phyloP scores from a whole-genome alignment of 1,140 invertebrate genomes.

The Drosophila littoralis region DNA sequence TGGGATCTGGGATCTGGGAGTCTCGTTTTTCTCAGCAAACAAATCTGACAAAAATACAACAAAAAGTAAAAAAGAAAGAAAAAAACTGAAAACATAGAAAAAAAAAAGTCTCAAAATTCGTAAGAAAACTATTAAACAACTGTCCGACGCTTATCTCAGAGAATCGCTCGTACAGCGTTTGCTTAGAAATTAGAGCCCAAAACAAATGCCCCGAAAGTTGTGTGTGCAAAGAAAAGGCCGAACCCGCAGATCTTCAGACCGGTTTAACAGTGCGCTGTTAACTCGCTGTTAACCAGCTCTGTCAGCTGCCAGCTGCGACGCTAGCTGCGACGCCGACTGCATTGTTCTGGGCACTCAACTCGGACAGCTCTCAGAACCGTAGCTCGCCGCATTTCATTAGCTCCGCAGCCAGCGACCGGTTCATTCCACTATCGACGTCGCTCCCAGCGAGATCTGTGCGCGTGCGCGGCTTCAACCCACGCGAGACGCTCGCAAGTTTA shows the following conservation, averaged over 20 bases:
- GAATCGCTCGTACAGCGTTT: conserved; percentile 65
- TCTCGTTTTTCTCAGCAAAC: conserved; percentile 73
- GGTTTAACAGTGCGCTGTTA: conserved; percentile 73
- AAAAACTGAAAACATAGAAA: background rate
- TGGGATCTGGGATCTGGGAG: conserved; percentile 25
- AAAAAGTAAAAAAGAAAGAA: conserved; percentile 24
- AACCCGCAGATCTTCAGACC: conserved; percentile 36
- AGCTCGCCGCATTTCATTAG: conserved; percentile 73
- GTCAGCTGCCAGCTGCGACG: conserved; percentile 25
- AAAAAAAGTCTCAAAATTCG: conserved; percentile 61
- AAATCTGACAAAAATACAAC: conserved; percentile 47
- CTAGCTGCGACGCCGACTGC: conserved; percentile 14
- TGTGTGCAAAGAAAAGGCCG: conserved; percentile 33
- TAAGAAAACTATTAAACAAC: conserved; percentile 82
- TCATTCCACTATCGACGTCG: conserved; percentile 40
- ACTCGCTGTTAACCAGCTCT: conserved; percentile 35
- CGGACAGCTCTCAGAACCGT: conserved; percentile 61
- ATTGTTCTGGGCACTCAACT: conserved; percentile 74
- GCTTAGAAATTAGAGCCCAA: conserved; percentile 82
- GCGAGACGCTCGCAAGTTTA: conserved; percentile 22
- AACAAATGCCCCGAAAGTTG: conserved; percentile 69
- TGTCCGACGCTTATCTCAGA: conserved; percentile 67
- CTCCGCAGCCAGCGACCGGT: conserved; percentile 76
- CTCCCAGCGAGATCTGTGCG: conserved; percentile 56
- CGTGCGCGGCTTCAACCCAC: conserved; percentile 62